Percentiles rank a stretch among this genome's conserved stretches.
Conservation (phyloP, 2,113 vertebrate genomes). For the Oplegnathus fasciatus region DNA sequence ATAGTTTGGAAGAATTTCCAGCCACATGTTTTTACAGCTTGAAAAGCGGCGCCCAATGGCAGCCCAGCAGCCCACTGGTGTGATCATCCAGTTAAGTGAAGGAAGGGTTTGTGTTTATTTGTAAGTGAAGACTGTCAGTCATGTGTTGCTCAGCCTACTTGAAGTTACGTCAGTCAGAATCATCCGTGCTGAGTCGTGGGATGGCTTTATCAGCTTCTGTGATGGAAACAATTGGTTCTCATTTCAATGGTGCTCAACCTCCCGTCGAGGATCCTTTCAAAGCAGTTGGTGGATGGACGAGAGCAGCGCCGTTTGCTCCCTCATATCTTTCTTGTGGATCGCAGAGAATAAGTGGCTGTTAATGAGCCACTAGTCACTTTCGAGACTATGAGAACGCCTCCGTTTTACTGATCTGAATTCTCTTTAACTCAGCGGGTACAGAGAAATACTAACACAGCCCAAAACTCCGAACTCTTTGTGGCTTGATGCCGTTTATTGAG, state of each 20-base stretch:
- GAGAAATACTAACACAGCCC: not conserved
- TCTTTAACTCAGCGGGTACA: not conserved
- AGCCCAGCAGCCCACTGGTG: not conserved
- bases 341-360: not conserved
- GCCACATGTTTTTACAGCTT: not conserved
- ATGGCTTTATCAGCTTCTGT: not conserved
- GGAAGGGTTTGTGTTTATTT: not conserved
- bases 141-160: not conserved
- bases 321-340: not conserved
- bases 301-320: not conserved
- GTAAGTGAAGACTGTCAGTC: not conserved
- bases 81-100: not conserved
- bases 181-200: not conserved
- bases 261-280: not conserved
- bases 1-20: not conserved
- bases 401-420: conserved; percentile 8
- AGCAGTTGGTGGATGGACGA: not conserved
- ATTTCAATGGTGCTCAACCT: not conserved
- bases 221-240: not conserved
- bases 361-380: conserved; percentile 3
- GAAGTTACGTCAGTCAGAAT: not conserved
- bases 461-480: not conserved
- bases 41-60: not conserved
- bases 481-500: conserved; percentile 21
- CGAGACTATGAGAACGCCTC: not conserved